phyloP scores from a whole-genome alignment of 2,888 invertebrate species.

The Andrena chrysosceles region DNA sequence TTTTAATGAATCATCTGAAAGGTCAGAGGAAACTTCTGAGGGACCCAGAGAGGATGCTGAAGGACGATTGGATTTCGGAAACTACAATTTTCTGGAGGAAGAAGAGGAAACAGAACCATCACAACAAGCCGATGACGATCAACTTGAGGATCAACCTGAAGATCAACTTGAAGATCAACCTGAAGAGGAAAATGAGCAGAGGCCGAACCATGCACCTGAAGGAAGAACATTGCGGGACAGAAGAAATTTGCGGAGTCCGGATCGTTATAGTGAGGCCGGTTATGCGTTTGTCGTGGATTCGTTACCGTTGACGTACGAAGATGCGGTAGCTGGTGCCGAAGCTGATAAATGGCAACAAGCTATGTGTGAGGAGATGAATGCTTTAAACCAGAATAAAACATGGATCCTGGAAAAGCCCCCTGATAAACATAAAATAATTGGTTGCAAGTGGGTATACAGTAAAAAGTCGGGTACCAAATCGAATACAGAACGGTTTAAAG shows the following conservation, averaged over 20 bases:
- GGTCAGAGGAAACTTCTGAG: background rate
- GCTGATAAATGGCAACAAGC: background rate
- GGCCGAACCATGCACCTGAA: background rate
- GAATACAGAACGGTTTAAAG: conserved; percentile 6
- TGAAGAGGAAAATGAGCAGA: background rate
- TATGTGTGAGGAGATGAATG: background rate
- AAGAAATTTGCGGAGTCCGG: background rate
- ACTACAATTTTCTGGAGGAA: no score
- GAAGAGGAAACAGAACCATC: no score
- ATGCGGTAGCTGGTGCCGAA: background rate
- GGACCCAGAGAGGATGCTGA: no score
- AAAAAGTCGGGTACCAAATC: background rate
- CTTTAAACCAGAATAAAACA: background rate
- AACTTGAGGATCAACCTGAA: background rate
- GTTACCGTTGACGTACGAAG: background rate
- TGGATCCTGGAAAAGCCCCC: background rate
- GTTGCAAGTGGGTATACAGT: conserved; percentile 10
- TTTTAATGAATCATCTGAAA: background rate
- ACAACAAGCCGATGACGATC: no score
- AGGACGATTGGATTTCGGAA: no score
- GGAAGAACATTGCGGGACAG: background rate
- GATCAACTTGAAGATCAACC: background rate
- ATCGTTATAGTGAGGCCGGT: background rate
- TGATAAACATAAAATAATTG: background rate
- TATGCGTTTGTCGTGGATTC: background rate